Base-by-base conservation (phyloP, 2,797 vertebrate genomes). In the Pantherophis vulpinus region DNA sequence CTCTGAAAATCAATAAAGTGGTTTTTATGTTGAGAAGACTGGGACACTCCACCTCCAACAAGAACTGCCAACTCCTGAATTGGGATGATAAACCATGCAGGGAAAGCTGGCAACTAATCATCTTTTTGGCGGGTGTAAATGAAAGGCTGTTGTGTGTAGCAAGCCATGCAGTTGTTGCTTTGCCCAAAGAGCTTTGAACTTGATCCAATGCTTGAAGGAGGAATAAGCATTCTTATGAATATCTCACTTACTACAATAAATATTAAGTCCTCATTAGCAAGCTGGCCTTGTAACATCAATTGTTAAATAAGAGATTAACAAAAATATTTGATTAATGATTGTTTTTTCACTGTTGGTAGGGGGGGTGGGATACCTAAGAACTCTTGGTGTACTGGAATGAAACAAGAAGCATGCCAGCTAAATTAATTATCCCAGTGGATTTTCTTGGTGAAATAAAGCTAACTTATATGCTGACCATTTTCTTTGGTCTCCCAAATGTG, bases 401-500 rank as follows among this genome's bases (percentile, higher is more conserved):
- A 90, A 70, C 20, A 55, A 16, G 87, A 91, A 60, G n/a, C 32
- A 59, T 87, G 47, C 58, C 90, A 90, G 47, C 47, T 91, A 56
- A 93, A 91, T 29, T 88, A 93, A 91, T 23, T 83, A 27, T 93
- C 51, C n/a, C 54, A 3, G 14, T 94, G 11, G 70, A 55, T 89
- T 59, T 91, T 88, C 12, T 18, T 87, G 47, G 61, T 90, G 74
- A 91, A 87, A 42, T 42, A 42, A 42, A 92, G 55, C 70, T 87
- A 51, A 93, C 86, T 12, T 93, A 60, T 16, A 51, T 89, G 32
- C 42, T 94, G 91, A 89, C 66, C 37, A 5, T 70, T 96, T 94
- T 87, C n/a, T 86, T 94, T 92, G 60, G 90, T 56, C 94, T 58
- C 58, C 37, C 92, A 93, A 95, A 92, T 95, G 5, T 90, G 87